phyloP scores from a whole-genome alignment of 2,888 invertebrate species.

The Ferdinandea cuprea region DNA sequence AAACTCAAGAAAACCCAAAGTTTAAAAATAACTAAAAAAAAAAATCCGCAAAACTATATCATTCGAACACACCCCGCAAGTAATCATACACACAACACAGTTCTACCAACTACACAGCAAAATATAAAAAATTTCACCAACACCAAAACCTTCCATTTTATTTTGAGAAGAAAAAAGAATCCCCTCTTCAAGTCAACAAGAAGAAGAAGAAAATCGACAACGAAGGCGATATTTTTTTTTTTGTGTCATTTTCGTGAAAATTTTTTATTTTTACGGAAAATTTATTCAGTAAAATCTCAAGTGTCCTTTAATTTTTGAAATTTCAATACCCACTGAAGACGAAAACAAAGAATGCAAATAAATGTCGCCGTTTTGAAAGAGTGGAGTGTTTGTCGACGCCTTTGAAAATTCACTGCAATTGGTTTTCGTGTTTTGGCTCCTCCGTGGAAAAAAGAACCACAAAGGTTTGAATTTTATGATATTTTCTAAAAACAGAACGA shows the following conservation, averaged over 20 bases:
- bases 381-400: conserved; percentile 73
- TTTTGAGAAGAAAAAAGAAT: conserved; percentile 66
- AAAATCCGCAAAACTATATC: not conserved
- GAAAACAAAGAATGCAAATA: conserved; percentile 71
- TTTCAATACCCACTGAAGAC: conserved; percentile 28
- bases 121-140: conserved; percentile 26
- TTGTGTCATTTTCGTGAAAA: conserved; percentile 51
- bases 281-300: conserved; percentile 28
- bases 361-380: conserved; percentile 70
- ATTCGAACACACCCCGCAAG: conserved; percentile 7
- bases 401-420: conserved; percentile 82
- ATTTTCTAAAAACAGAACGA: too few relatives aligned
- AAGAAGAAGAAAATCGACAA: conserved; percentile 68
- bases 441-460: conserved; percentile 82
- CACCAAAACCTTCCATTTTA: conserved; percentile 34
- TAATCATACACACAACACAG: conserved; percentile 1
- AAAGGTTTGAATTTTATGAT: conserved; percentile 79
- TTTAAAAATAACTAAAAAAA: not conserved
- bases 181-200: conserved; percentile 59
- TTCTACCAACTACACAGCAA: conserved; percentile 27
- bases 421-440: conserved; percentile 82
- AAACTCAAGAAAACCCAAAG: too few relatives aligned
- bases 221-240: conserved; percentile 63
- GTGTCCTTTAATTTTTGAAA: conserved; percentile 30
- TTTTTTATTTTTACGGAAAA: conserved; percentile 35